A percentile compares a stretch with the other conserved stretches of the same genome.
These are phyloP conservation scores for Eumeta japonica DNA, from an alignment of 1,140 invertebrate species.

Conservation along the genomic window DNA sequence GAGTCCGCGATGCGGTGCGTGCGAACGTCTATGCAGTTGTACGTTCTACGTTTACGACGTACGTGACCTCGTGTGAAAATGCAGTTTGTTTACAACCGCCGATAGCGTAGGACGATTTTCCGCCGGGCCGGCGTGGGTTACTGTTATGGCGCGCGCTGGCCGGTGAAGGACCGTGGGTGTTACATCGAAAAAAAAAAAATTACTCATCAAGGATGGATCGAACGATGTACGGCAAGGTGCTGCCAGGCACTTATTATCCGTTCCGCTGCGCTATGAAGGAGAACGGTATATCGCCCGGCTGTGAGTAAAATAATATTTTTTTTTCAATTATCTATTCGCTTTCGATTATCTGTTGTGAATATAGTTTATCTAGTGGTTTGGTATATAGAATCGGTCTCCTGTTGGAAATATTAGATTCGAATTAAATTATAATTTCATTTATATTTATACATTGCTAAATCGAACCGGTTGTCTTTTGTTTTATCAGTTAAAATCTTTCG, in stretches of 20 bases:
- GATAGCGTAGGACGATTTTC: constrained; percentile 22
- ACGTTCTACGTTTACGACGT: constrained; percentile 5
- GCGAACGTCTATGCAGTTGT: no score
- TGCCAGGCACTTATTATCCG: constrained; percentile 75
- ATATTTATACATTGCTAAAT: no score
- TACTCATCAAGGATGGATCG: constrained; percentile 68
- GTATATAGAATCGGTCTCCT: no score
- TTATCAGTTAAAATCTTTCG: no score
- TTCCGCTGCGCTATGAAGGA: constrained; percentile 74
- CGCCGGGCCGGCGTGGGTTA: constrained; percentile 32
- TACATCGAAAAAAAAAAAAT: constrained; percentile 35
- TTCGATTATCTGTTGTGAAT: no score
- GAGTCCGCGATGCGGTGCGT: no score
- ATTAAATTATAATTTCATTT: no score
- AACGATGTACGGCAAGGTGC: constrained; percentile 81
- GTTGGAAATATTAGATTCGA: no score
- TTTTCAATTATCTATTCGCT: no score
- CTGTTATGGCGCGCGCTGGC: constrained; percentile 43
- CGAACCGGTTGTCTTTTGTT: no score
- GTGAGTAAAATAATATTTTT: constrained; percentile 64
- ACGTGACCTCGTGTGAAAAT: constrained; percentile 20
- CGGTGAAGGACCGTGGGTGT: constrained; percentile 41
- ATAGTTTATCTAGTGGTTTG: no score
- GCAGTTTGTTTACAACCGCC: constrained; percentile 6
- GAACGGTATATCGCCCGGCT: constrained; percentile 78